A percentile compares a stretch with the other conserved stretches of the same genome.
phyloP scores from a whole-genome alignment of 2,797 vertebrate species.

The Phalloptychus januarius region DNA sequence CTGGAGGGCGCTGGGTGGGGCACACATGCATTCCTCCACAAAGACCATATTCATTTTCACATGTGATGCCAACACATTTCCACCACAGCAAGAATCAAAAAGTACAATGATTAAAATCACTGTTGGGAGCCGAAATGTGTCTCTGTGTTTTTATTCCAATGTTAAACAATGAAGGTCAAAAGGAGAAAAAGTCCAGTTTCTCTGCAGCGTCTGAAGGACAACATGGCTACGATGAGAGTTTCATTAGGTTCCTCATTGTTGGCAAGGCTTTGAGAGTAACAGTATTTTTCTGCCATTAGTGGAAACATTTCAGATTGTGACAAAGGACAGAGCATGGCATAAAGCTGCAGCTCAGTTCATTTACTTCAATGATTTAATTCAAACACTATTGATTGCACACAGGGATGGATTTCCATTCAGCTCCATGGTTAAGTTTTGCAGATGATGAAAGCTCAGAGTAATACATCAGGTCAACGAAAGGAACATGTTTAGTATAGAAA shows the following conservation, averaged over 20 bases:
- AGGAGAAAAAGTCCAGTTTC: not conserved
- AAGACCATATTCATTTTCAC: constrained; percentile 52
- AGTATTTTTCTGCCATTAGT: not conserved
- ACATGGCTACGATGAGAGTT: constrained; percentile 18
- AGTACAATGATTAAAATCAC: not conserved
- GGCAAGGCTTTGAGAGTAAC: constrained; percentile 17
- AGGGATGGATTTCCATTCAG: not conserved
- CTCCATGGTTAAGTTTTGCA: not conserved
- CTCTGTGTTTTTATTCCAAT: constrained; percentile 1
- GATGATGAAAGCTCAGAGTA: not conserved
- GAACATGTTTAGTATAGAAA: not conserved
- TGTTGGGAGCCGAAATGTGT: constrained; percentile 2
- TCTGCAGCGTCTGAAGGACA: constrained; percentile 15
- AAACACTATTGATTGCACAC: not conserved
- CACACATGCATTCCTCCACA: constrained; percentile 27
- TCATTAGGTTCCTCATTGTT: constrained; percentile 21
- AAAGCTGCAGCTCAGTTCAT: not conserved
- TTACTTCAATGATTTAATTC: not conserved
- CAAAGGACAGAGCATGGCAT: not conserved
- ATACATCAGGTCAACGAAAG: not conserved
- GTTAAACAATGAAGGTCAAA: constrained; percentile 10
- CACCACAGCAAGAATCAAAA: constrained; percentile 32
- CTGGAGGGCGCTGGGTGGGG: constrained; percentile 13
- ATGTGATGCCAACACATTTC: constrained; percentile 38
- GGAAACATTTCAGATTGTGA: not conserved